Conservation (phyloP, 2,113 vertebrate genomes). For the Sceloporus tristichus region DNA sequence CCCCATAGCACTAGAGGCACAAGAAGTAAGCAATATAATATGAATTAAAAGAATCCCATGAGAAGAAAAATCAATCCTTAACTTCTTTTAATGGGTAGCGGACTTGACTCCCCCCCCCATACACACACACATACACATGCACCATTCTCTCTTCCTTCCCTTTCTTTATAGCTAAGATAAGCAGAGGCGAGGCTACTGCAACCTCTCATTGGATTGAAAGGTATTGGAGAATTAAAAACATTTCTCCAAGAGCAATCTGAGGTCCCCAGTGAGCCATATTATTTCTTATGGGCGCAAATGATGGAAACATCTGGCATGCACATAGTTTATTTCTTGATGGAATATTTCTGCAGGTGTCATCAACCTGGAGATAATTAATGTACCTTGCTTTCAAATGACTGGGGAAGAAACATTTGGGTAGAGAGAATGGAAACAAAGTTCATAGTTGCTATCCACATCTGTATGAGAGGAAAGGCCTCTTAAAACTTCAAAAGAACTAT, state of each 20-base stretch:
- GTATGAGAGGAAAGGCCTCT: constrained; percentile 66
- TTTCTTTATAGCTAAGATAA: constrained; percentile 26
- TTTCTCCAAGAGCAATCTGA: constrained; percentile 8
- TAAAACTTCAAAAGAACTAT: constrained; percentile 66
- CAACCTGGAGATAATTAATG: constrained; percentile 31
- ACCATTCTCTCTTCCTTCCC: neutral
- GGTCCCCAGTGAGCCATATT: constrained; percentile 8
- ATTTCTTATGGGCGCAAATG: neutral
- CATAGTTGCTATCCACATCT: constrained; percentile 67
- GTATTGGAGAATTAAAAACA: constrained; percentile 27
- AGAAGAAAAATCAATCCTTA: neutral
- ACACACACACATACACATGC: too few species aligned
- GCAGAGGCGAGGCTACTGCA: neutral
- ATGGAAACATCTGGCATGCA: constrained; percentile 36
- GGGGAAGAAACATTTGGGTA: constrained; percentile 45
- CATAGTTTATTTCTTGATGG: constrained; percentile 39
- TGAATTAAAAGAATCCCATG: neutral
- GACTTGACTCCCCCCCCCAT: neutral
- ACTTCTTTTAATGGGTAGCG: neutral
- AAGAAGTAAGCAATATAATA: neutral
- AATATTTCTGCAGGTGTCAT: constrained; percentile 41
- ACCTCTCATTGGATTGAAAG: constrained; percentile 25
- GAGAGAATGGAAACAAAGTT: constrained; percentile 39
- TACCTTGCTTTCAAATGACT: constrained; percentile 30
- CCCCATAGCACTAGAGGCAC: neutral